These are phyloP conservation scores for Anaspis maculata DNA, from an alignment of 2,888 invertebrate species.

Conservation along the genomic window DNA sequence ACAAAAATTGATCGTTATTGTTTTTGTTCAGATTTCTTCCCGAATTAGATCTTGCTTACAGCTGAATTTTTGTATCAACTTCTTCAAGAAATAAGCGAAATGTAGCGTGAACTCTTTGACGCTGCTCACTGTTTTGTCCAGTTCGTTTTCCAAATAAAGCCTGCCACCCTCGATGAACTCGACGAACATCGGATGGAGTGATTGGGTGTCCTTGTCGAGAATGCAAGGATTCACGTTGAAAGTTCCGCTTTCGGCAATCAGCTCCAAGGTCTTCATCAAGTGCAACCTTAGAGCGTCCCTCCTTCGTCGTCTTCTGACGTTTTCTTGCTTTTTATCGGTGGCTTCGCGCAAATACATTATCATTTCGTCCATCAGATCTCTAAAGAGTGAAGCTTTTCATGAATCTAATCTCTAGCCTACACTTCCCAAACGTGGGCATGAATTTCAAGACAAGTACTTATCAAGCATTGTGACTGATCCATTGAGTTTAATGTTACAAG, in stretches of 20 bases:
- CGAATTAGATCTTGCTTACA: slow-evolving; percentile 83
- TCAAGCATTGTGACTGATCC: too few relatives aligned
- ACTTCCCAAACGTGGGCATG: too few relatives aligned
- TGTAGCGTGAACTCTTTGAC: slow-evolving; percentile 86
- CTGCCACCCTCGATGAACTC: slow-evolving; percentile 95
- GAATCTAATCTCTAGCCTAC: too few relatives aligned
- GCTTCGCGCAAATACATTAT: slow-evolving; percentile 88
- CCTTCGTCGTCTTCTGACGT: slow-evolving; percentile 81
- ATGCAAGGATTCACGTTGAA: slow-evolving; percentile 80
- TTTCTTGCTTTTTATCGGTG: slow-evolving; percentile 95
- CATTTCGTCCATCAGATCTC: slow-evolving; percentile 94
- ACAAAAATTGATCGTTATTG: slow-evolving; percentile 69
- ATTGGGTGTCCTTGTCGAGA: slow-evolving; percentile 73
- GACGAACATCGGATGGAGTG: slow-evolving; percentile 76
- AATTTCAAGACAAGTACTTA: too few relatives aligned
- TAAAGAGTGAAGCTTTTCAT: too few relatives aligned
- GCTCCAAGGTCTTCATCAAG: slow-evolving; percentile 82
- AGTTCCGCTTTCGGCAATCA: slow-evolving; percentile 86
- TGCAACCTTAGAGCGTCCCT: slow-evolving; percentile 89
- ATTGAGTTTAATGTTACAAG: too few relatives aligned
- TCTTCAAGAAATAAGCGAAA: slow-evolving; percentile 88
- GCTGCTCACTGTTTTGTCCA: slow-evolving; percentile 84
- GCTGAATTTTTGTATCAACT: slow-evolving; percentile 89
- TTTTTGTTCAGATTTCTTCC: slow-evolving; percentile 87
- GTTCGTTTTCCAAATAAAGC: slow-evolving; percentile 83